Conservation (phyloP, 2,888 invertebrate species). For the Abscondita cerata region DNA sequence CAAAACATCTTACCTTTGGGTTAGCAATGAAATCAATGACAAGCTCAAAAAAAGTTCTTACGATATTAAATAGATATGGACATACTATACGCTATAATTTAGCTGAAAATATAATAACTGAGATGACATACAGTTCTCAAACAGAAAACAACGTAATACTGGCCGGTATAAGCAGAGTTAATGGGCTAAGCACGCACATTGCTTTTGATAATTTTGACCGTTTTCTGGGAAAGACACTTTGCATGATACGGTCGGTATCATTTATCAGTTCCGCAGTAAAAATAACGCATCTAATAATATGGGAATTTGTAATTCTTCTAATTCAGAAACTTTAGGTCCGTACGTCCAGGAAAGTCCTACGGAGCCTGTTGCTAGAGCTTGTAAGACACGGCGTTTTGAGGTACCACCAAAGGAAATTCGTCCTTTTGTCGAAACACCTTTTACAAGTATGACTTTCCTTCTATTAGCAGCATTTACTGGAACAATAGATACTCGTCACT, state of each 20-base stretch:
- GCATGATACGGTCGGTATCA: slow-evolving; percentile 34
- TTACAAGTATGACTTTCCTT: too few relatives aligned
- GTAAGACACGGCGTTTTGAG: too few relatives aligned
- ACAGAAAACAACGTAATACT: slow-evolving; percentile 40
- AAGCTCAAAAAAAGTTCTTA: slow-evolving; percentile 41
- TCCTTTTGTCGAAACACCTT: too few relatives aligned
- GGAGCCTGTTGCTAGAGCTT: not conserved
- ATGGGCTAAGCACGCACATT: slow-evolving; percentile 43
- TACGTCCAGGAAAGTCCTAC: not conserved
- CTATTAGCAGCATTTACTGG: too few relatives aligned
- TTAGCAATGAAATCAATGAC: slow-evolving; percentile 46
- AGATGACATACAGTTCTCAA: slow-evolving; percentile 37
- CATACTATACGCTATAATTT: slow-evolving; percentile 41
- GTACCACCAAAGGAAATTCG: too few relatives aligned
- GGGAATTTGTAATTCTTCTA: slow-evolving; percentile 14
- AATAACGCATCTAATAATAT: slow-evolving; percentile 1
- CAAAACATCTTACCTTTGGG: slow-evolving; percentile 41
- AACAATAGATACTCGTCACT: too few relatives aligned
- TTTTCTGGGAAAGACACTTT: slow-evolving; percentile 40
- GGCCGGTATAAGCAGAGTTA: slow-evolving; percentile 39
- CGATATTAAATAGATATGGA: slow-evolving; percentile 46
- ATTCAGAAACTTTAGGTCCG: too few relatives aligned
- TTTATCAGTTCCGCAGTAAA: slow-evolving; percentile 40
- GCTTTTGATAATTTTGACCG: slow-evolving; percentile 48
- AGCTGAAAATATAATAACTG: slow-evolving; percentile 48